These are phyloP conservation scores for Caenorhabditis becei DNA, from an alignment of 2,888 invertebrate genomes.

Conservation along the genomic window DNA sequence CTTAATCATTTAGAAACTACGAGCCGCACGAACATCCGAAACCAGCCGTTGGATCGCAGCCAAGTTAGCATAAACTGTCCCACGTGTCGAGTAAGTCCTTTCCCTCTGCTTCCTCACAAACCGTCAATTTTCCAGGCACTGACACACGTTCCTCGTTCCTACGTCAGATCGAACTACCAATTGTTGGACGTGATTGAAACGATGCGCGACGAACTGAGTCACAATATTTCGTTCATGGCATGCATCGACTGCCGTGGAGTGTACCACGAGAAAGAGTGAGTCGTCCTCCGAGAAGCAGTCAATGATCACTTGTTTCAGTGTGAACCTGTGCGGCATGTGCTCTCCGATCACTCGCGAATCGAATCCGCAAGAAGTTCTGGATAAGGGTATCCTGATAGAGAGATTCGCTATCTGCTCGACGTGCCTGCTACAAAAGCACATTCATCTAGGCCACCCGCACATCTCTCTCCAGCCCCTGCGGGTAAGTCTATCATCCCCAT, in stretches of 20 bases:
- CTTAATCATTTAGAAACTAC: constrained; percentile 24
- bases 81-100: constrained; percentile 28
- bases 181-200: constrained; percentile 30
- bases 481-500: background rate
- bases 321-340: constrained; percentile 30
- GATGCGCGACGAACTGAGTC: constrained; percentile 12
- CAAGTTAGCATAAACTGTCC: constrained; percentile 13
- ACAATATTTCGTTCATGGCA: constrained; percentile 23
- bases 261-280: constrained; percentile 45
- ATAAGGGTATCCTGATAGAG: background rate
- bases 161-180: constrained; percentile 36
- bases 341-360: constrained; percentile 1
- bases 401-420: constrained; percentile 32
- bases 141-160: constrained; percentile 19
- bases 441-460: background rate
- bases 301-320: constrained; percentile 16
- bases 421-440: constrained; percentile 31
- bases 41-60: background rate
- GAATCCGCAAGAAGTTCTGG: background rate
- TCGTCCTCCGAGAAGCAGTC: background rate
- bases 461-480: constrained; percentile 15
- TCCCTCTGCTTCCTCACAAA: too few species aligned
- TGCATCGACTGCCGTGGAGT: constrained; percentile 21
- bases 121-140: constrained; percentile 19
- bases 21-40: background rate